Conservation (phyloP, 92 coral and sea anemone genomes). For the Porites cylindrica region DNA sequence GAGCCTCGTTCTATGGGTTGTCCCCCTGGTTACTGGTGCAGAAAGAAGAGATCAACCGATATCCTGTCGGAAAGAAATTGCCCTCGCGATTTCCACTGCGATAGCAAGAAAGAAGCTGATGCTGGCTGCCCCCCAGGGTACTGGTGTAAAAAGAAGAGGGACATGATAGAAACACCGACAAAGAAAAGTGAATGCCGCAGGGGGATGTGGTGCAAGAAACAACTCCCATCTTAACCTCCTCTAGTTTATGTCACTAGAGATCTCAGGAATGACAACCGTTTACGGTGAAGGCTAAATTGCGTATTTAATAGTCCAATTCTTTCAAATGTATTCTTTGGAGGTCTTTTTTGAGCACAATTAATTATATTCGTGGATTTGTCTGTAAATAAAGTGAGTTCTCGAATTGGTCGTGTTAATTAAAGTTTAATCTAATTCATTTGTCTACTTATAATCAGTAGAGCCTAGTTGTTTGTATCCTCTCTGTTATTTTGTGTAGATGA, state of each 20-base stretch:
- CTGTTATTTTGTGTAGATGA: too few species aligned
- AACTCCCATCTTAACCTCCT: conserved; percentile 21
- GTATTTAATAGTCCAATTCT: conserved; percentile 5
- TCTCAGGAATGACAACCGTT: background rate
- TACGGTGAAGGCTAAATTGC: conserved; percentile 8
- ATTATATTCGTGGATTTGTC: conserved; percentile 22
- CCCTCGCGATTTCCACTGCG: conserved; percentile 32
- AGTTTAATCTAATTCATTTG: background rate
- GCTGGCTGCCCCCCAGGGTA: conserved; percentile 63
- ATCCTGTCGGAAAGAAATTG: conserved; percentile 35
- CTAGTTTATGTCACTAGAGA: background rate
- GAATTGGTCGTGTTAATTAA: background rate
- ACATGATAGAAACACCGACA: conserved; percentile 54
- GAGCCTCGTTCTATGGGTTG: conserved; percentile 53
- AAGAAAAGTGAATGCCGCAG: conserved; percentile 58
- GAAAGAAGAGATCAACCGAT: conserved; percentile 46
- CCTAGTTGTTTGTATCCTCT: too few species aligned
- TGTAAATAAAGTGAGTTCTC: conserved; percentile 33
- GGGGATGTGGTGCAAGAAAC: conserved; percentile 80
- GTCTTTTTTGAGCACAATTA: conserved; percentile 3
- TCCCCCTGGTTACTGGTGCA: conserved; percentile 92
- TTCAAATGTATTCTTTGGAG: conserved; percentile 15
- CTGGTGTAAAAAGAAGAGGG: conserved; percentile 74
- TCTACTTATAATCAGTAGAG: too few species aligned
- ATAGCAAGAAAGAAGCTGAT: conserved; percentile 44